These are phyloP conservation scores for Cichlasoma orientale DNA, from an alignment of 2,797 vertebrate genomes.

Conservation along the genomic window DNA sequence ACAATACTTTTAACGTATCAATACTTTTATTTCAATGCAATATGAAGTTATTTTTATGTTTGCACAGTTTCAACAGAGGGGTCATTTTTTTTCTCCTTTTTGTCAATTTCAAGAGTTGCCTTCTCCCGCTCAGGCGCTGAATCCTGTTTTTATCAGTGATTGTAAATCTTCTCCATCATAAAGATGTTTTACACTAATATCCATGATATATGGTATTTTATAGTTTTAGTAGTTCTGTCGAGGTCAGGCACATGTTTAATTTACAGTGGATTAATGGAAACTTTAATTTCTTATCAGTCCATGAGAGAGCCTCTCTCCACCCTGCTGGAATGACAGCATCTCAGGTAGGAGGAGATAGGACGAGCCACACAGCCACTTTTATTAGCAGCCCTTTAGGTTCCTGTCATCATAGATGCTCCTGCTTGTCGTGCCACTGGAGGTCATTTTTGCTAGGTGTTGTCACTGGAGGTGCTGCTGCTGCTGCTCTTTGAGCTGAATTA, in stretches of 20 bases:
- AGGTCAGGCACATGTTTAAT: neutral
- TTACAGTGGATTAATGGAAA: neutral
- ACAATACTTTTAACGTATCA: too few relatives aligned
- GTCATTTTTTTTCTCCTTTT: neutral
- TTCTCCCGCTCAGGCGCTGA: neutral
- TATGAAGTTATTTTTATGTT: neutral
- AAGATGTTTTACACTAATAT: neutral
- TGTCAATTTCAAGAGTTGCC: neutral
- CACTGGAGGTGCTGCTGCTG: constrained; percentile 19
- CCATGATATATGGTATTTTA: neutral
- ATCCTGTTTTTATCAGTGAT: neutral
- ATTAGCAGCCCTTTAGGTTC: constrained; percentile 58
- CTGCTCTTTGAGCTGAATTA: constrained; percentile 52
- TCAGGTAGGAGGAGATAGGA: constrained; percentile 61
- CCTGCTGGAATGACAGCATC: constrained; percentile 55
- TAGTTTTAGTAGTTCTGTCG: neutral
- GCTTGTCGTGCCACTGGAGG: constrained; percentile 44
- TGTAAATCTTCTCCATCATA: neutral
- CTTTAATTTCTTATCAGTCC: neutral
- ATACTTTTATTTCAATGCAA: too few relatives aligned
- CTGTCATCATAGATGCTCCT: constrained; percentile 54
- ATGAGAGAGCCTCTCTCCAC: constrained; percentile 64
- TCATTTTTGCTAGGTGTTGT: constrained; percentile 40
- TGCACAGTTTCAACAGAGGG: neutral
- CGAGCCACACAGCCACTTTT: constrained; percentile 54